These are phyloP conservation scores for Trichosurus vulpecula DNA, from an alignment of 2,797 vertebrate genomes.

Conservation along the genomic window DNA sequence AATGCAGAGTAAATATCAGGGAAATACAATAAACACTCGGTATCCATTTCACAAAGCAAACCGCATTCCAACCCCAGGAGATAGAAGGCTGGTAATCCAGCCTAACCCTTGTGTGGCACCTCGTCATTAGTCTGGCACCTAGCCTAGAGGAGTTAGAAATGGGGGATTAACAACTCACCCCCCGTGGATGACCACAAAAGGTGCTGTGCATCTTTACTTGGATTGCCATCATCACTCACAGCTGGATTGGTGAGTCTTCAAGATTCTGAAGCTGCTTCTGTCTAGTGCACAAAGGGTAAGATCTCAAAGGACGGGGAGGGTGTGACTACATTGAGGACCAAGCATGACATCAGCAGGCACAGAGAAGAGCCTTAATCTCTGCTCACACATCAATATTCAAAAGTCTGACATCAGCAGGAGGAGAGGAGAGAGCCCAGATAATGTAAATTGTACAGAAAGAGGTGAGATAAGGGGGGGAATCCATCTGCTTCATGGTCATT, in stretches of 20 bases:
- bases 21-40: background rate
- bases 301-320: background rate
- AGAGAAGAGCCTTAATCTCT: background rate
- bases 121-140: background rate
- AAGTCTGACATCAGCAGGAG: background rate
- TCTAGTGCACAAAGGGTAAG: background rate
- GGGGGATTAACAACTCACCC: background rate
- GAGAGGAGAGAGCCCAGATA: background rate
- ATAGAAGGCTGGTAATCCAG: background rate
- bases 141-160: background rate
- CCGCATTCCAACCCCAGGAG: background rate
- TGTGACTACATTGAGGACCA: background rate
- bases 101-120: background rate
- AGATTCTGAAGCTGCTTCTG: background rate
- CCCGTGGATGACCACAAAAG: background rate
- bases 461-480: background rate
- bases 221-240: background rate
- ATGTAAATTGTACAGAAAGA: background rate
- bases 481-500: background rate
- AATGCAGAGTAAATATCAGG: background rate
- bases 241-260: background rate
- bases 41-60: background rate
- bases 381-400: background rate
- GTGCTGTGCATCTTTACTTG: background rate
- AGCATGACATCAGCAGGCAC: background rate